Evolutionary conservation across 2,113 vertebrate genomes (phyloP).

Genomic region (Bagarius yarrelli): DNA sequence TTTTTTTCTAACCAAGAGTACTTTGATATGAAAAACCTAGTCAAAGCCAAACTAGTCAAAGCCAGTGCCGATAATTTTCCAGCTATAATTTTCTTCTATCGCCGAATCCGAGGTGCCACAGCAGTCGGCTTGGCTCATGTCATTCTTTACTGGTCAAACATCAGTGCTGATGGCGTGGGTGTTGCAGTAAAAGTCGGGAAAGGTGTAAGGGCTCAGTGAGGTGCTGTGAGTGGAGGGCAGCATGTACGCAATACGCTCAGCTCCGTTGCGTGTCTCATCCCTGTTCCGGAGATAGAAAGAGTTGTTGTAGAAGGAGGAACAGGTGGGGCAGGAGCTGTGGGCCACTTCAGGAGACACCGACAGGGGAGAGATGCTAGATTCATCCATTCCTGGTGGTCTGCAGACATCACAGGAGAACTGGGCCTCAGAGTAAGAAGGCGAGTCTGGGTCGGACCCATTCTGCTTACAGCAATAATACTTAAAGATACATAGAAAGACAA

Average conservation of each 20-base stretch:
- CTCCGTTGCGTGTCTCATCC: conserved; percentile 86
- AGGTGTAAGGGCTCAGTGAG: conserved; percentile 75
- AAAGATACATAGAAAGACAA: background rate
- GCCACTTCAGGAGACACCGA: conserved; percentile 65
- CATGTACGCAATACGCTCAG: conserved; percentile 80
- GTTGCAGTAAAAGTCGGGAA: conserved; percentile 79
- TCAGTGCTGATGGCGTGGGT: conserved; percentile 90
- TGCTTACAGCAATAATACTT: conserved; percentile 99
- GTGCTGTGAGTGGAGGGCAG: conserved; percentile 76
- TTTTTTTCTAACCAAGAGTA: background rate
- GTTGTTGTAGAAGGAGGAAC: conserved; percentile 83
- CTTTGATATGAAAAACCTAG: background rate
- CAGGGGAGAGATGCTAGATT: conserved; percentile 65
- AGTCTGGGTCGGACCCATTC: conserved; percentile 80
- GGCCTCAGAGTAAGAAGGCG: conserved; percentile 72
- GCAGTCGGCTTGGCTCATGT: background rate
- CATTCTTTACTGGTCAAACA: conserved; percentile 71
- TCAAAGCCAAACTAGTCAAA: background rate
- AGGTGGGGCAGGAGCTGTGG: conserved; percentile 78
- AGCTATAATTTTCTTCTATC: background rate
- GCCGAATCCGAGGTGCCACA: background rate
- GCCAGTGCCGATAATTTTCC: background rate
- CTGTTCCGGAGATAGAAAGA: conserved; percentile 87
- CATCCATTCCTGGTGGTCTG: conserved; percentile 75
- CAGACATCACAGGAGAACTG: conserved; percentile 85